Percentiles rank a stretch among this genome's conserved stretches.
phyloP scores from a whole-genome alignment of 2,797 vertebrate species.

The Gymnodraco acuticeps region DNA sequence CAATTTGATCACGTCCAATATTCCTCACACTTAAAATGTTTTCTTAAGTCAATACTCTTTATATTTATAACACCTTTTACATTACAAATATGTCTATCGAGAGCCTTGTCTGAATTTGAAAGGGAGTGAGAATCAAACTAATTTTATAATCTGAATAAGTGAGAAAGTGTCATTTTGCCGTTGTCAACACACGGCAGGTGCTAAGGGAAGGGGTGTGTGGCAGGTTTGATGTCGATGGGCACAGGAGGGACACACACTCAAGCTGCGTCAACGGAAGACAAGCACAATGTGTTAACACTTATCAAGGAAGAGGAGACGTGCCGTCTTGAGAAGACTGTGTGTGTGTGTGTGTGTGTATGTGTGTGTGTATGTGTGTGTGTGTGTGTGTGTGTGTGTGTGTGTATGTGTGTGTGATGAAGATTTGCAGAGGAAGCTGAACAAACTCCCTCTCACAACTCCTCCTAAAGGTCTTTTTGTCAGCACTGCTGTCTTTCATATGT shows the following conservation, averaged over 20 bases:
- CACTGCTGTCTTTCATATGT: slow-evolving; percentile 43
- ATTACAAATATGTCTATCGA: slow-evolving; percentile 10
- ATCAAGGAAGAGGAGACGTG: slow-evolving; percentile 77
- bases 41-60: background rate
- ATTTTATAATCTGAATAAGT: slow-evolving; percentile 81
- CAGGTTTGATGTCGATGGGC: slow-evolving; percentile 79
- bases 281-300: slow-evolving; percentile 82
- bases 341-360: background rate
- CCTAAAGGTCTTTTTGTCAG: slow-evolving; percentile 64
- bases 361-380: slow-evolving; percentile 31
- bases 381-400: slow-evolving; percentile 32
- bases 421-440: slow-evolving; percentile 65
- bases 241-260: slow-evolving; percentile 73
- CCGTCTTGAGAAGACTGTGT: slow-evolving; percentile 27
- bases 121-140: slow-evolving; percentile 69
- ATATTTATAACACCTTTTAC: slow-evolving; percentile 14
- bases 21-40: background rate
- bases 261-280: slow-evolving; percentile 71
- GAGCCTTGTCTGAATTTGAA: slow-evolving; percentile 49
- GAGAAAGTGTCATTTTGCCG: slow-evolving; percentile 82
- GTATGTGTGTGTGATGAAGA: slow-evolving; percentile 43
- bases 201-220: slow-evolving; percentile 79
- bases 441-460: slow-evolving; percentile 60
- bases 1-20: slow-evolving; percentile 2
- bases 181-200: slow-evolving; percentile 84